Percentiles rank a stretch among this genome's conserved stretches.
Conservation (phyloP, 2,113 vertebrate species). For the Danionella cerebrum region DNA sequence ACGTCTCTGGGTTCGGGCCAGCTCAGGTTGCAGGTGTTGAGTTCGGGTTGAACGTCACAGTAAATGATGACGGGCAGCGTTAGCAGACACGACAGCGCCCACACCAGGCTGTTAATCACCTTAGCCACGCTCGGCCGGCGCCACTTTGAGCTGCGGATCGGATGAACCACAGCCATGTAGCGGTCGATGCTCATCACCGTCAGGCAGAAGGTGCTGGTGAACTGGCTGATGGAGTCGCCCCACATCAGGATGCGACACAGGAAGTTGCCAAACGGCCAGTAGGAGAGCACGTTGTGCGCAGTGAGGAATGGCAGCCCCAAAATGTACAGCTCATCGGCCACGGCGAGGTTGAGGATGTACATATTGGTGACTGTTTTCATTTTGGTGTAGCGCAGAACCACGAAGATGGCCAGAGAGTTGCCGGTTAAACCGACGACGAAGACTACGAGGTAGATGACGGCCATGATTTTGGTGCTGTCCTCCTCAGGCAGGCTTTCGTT, state of each 20-base stretch:
- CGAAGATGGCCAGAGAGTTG: constrained; percentile 80
- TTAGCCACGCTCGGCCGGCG: constrained; percentile 75
- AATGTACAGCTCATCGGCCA: constrained; percentile 85
- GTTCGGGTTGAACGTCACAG: constrained; percentile 68
- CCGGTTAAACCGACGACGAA: constrained; percentile 76
- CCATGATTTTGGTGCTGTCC: constrained; percentile 60
- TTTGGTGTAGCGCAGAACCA: constrained; percentile 80
- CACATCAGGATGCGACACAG: constrained; percentile 82
- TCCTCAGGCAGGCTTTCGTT: background rate
- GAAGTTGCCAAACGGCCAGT: constrained; percentile 83
- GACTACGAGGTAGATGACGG: constrained; percentile 73
- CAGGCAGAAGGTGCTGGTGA: constrained; percentile 86
- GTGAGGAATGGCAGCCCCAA: constrained; percentile 83
- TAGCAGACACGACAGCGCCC: constrained; percentile 77
- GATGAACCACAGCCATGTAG: constrained; percentile 86
- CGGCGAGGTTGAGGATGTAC: constrained; percentile 86
- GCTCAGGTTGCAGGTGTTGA: constrained; percentile 81
- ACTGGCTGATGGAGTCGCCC: constrained; percentile 82
- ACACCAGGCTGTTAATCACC: constrained; percentile 69
- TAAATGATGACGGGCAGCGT: constrained; percentile 80
- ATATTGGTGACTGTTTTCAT: constrained; percentile 91
- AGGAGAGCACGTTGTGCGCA: constrained; percentile 76
- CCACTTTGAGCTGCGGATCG: constrained; percentile 78
- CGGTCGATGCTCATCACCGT: constrained; percentile 92
- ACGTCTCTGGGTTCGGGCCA: constrained; percentile 74